A percentile compares a stretch with the other conserved stretches of the same genome.
Conservation (phyloP, 2,113 vertebrate species). For the Sciurus niger region DNA sequence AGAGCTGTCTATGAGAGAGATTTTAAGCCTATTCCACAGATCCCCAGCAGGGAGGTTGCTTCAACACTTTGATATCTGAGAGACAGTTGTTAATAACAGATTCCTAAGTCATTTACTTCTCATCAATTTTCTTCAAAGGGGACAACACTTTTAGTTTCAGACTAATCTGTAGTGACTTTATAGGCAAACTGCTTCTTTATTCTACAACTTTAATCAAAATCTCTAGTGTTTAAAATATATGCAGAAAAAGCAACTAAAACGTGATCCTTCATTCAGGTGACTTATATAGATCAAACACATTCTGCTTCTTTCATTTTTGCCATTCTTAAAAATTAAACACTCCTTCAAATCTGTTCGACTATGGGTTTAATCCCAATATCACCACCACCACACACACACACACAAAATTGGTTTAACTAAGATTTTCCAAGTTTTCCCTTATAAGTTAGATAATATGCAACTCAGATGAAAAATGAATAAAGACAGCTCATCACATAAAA, state of each 20-base stretch:
- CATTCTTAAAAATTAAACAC: not conserved
- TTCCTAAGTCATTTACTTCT: slow-evolving; percentile 41
- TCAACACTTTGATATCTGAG: slow-evolving; percentile 13
- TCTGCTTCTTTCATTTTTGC: slow-evolving; percentile 47
- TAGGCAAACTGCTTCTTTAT: slow-evolving; percentile 53
- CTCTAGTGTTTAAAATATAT: slow-evolving; percentile 10
- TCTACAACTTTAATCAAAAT: slow-evolving; percentile 51
- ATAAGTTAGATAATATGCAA: not conserved
- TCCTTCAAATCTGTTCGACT: not conserved
- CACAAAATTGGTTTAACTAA: not conserved
- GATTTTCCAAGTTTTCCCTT: not conserved
- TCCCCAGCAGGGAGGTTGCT: not conserved
- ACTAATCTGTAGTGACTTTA: slow-evolving; percentile 46
- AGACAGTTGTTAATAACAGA: slow-evolving; percentile 51
- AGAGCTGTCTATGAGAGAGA: slow-evolving; percentile 19
- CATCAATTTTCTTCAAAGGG: slow-evolving; percentile 64
- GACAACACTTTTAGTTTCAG: slow-evolving; percentile 67
- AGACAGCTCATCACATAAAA: slow-evolving; percentile 7
- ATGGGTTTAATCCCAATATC: not conserved
- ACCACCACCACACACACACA: too few relatives aligned
- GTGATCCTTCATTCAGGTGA: not conserved
- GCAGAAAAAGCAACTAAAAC: not conserved
- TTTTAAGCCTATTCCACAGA: slow-evolving; percentile 56
- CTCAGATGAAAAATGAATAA: not conserved
- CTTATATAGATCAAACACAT: not conserved